These are phyloP conservation scores for Austrolebias charrua DNA, from an alignment of 2,797 vertebrate genomes.

Conservation along the genomic window DNA sequence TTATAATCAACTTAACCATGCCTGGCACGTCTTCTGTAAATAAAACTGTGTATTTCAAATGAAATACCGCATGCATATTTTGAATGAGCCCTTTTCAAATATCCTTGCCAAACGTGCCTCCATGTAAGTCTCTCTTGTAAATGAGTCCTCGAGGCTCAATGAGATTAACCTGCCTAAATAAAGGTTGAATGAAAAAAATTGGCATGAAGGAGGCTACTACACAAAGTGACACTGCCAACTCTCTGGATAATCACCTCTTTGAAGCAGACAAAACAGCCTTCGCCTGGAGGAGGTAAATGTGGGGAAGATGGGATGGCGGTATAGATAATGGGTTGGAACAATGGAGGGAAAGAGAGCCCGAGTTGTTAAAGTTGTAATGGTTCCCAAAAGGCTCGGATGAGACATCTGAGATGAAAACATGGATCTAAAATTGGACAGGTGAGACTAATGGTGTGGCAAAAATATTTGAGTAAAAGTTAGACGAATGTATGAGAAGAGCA, in stretches of 20 bases:
- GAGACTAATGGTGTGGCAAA: constrained; percentile 21
- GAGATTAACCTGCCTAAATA: no score
- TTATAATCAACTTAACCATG: no score
- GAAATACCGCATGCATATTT: background rate
- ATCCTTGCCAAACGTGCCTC: background rate
- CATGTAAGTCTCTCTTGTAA: no score
- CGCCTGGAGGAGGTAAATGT: constrained; percentile 8
- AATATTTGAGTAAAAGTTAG: background rate
- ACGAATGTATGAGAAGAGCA: background rate
- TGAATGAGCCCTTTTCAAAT: background rate
- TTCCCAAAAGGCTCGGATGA: constrained; percentile 13
- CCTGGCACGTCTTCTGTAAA: background rate
- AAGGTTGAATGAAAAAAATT: no score
- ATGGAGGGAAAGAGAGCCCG: background rate
- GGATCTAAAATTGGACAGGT: constrained; percentile 22
- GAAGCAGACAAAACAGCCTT: constrained; percentile 31
- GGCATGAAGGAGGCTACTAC: constrained; percentile 4
- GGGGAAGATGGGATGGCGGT: background rate
- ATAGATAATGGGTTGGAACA: constrained; percentile 31
- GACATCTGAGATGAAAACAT: constrained; percentile 16
- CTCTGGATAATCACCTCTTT: constrained; percentile 43
- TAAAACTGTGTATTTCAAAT: background rate
- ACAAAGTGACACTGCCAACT: constrained; percentile 31
- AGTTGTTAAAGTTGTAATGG: constrained; percentile 3
- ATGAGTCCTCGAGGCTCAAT: no score